A percentile compares a stretch with the other conserved stretches of the same genome.
phyloP scores from a whole-genome alignment of 1,140 invertebrate genomes.

The Ganaspis sp. region DNA sequence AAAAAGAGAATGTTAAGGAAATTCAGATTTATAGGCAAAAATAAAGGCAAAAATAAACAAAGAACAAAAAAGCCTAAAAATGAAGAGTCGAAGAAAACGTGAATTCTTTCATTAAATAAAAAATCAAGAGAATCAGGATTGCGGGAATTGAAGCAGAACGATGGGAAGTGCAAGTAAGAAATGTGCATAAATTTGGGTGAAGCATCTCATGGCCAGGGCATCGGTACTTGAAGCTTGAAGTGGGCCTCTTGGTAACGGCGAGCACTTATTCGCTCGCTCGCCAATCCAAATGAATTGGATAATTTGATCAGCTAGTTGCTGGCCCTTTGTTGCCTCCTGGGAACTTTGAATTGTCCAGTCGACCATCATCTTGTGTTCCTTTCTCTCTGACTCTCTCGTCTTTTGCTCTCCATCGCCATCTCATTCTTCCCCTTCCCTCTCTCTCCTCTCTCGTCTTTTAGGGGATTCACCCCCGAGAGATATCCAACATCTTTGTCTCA shows the following conservation, averaged over 20 bases:
- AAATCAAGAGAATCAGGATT: constrained; percentile 41
- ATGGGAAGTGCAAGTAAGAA: constrained; percentile 43
- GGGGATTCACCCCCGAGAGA: constrained; percentile 10
- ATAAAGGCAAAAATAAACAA: too few species aligned
- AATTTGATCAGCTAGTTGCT: constrained; percentile 77
- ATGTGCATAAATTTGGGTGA: constrained; percentile 67
- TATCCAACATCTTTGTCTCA: constrained; percentile 49
- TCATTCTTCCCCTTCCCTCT: constrained; percentile 23
- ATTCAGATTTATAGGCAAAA: too few species aligned
- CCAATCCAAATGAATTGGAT: constrained; percentile 77
- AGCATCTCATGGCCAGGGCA: constrained; percentile 58
- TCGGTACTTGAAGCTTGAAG: constrained; percentile 55
- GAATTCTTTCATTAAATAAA: not conserved
- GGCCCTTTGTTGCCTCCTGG: constrained; percentile 77
- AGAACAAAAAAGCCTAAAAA: too few species aligned
- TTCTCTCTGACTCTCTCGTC: constrained; percentile 29
- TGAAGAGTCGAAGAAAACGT: too few species aligned
- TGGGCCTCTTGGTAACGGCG: constrained; percentile 49
- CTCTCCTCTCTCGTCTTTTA: constrained; percentile 35
- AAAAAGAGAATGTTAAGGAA: too few species aligned
- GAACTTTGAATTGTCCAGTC: constrained; percentile 74
- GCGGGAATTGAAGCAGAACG: not conserved
- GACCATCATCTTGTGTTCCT: constrained; percentile 59
- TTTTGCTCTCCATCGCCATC: constrained; percentile 17
- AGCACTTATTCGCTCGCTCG: constrained; percentile 70